Conservation (phyloP, 2,797 vertebrate genomes). For the Crocidura indochinensis region DNA sequence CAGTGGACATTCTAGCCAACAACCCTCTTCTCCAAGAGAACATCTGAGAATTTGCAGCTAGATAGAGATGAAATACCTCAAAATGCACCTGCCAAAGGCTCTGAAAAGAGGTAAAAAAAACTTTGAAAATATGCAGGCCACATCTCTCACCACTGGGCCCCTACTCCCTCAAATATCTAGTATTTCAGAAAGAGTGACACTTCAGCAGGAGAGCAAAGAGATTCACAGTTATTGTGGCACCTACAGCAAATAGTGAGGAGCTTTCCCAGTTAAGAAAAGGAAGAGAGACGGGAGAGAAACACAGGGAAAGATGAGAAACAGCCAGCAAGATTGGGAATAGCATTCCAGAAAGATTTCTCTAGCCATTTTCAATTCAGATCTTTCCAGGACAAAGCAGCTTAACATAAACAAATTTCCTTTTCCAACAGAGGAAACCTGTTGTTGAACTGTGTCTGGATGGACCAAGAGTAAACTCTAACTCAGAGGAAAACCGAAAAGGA, state of each 20-base stretch:
- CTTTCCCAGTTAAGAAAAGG: not conserved
- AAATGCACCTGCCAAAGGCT: not conserved
- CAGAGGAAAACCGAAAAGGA: slow-evolving; percentile 14
- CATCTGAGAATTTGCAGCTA: not conserved
- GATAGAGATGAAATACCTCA: not conserved
- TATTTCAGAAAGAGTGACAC: not conserved
- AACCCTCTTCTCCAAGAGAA: not conserved
- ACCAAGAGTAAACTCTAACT: slow-evolving; percentile 26
- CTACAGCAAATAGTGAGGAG: not conserved
- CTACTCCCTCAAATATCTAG: not conserved
- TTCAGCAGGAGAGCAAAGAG: not conserved
- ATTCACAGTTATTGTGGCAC: not conserved
- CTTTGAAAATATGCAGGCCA: not conserved
- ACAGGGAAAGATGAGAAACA: not conserved
- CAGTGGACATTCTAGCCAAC: slow-evolving; percentile 65
- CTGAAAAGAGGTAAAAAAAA: not conserved
- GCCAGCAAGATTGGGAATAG: not conserved
- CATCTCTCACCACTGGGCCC: not conserved
- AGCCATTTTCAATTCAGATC: not conserved
- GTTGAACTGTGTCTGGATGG: slow-evolving; percentile 30
- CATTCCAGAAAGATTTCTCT: not conserved
- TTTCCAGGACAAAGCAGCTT: not conserved
- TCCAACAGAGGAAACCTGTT: slow-evolving; percentile 17
- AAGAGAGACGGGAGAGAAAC: slow-evolving; percentile 10
- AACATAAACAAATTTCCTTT: slow-evolving; percentile 18